These are phyloP conservation scores for Helicoverpa zea DNA, from an alignment of 1,140 invertebrate species.

Conservation along the genomic window DNA sequence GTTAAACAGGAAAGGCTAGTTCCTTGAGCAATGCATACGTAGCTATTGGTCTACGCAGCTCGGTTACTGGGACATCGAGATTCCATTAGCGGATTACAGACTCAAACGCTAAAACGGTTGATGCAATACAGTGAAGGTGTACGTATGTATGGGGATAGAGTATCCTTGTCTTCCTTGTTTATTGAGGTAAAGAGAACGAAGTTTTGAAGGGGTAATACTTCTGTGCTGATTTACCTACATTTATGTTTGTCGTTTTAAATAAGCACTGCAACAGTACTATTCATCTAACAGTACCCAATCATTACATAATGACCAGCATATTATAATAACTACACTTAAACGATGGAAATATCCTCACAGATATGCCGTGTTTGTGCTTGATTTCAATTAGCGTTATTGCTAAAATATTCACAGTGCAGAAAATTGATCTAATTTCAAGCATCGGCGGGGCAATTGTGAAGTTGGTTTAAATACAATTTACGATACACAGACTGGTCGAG, in stretches of 20 bases:
- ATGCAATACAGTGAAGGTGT: neutral
- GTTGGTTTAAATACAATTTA: constrained; percentile 12
- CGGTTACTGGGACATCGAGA: constrained; percentile 28
- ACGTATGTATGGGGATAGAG: neutral
- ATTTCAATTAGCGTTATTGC: constrained; percentile 6
- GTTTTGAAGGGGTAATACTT: no score
- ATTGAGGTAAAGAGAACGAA: neutral
- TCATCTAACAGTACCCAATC: neutral
- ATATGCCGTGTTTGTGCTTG: neutral
- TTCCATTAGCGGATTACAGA: constrained; percentile 10
- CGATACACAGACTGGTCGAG: neutral
- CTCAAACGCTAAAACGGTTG: neutral
- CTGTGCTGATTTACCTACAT: no score
- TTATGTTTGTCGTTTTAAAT: neutral
- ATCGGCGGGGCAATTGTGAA: neutral
- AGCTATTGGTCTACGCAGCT: neutral
- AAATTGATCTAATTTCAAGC: neutral
- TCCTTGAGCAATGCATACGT: constrained; percentile 21
- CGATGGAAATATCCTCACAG: neutral
- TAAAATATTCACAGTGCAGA: constrained; percentile 8
- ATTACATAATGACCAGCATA: neutral
- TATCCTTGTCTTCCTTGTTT: neutral
- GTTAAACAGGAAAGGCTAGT: neutral
- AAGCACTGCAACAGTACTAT: neutral
- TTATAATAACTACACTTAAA: neutral